Conservation (phyloP, 2,888 invertebrate species). For the Trichogramma dendrolimi region DNA sequence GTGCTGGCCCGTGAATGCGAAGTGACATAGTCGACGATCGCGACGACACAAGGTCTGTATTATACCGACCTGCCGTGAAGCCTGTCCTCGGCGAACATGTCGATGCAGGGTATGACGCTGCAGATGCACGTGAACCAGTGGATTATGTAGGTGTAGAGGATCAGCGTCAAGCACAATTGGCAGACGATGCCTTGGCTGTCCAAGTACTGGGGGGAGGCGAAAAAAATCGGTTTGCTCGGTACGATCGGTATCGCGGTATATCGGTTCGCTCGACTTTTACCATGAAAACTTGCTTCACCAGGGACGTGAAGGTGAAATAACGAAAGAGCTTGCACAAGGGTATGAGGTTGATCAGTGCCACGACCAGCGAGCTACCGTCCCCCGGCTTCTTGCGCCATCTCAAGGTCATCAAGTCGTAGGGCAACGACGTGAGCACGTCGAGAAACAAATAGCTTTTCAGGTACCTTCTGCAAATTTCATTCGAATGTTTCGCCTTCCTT, state of each 20-base stretch:
- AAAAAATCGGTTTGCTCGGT: neutral
- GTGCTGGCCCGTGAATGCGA: neutral
- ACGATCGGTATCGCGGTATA: neutral
- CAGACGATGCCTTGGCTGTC: constrained; percentile 34
- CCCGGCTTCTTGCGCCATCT: constrained; percentile 41
- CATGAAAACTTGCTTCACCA: constrained; percentile 35
- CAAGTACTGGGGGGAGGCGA: constrained; percentile 37
- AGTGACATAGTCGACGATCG: neutral
- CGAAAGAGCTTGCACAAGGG: constrained; percentile 43
- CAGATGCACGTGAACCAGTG: constrained; percentile 45
- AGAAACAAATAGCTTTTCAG: constrained; percentile 35
- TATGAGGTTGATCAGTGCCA: constrained; percentile 38
- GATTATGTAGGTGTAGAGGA: constrained; percentile 40
- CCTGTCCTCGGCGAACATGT: constrained; percentile 32
- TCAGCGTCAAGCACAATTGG: constrained; percentile 36
- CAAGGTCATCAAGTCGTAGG: constrained; percentile 43
- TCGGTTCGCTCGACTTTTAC: constrained; percentile 31
- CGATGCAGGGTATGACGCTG: constrained; percentile 37
- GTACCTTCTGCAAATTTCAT: constrained; percentile 35
- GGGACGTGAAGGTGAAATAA: constrained; percentile 37
- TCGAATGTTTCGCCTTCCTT: neutral
- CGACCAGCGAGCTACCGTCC: constrained; percentile 27
- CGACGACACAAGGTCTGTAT: too few relatives aligned
- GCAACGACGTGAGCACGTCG: constrained; percentile 43
- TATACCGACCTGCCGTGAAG: too few relatives aligned